Base-by-base conservation (phyloP, 1,140 invertebrate species). In the Drosophila elegans region DNA sequence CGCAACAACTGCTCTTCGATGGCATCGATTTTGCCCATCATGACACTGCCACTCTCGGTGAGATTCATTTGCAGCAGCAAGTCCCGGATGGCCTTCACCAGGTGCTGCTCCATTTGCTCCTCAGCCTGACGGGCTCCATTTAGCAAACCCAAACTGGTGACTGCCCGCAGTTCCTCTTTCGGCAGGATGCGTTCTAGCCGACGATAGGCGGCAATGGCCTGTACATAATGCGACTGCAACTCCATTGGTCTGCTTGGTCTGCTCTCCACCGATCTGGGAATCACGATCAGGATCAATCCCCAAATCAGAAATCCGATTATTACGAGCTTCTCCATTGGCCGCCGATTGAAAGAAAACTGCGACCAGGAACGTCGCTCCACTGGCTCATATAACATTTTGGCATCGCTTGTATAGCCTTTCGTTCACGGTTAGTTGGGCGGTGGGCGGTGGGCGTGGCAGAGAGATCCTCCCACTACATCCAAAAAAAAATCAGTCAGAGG, bases 71-170 rank as follows among this genome's bases (percentile, higher is more conserved):
- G 59, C 1, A 25, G 27, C 0, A 92, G 45, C 2, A 92, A 41
- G 36, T 91, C 88, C 29, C 61, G 63, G 5, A 92, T 53, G 6
- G 60, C 60, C 2, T 41, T 56, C 44, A 85, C 80, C 48, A 92
- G 45, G 27, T 92, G 55, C 54, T 90, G 55, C 16, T 91, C 83
- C 86, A 92, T 91, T 9, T 73, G 66, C 42, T 86, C 48, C 61
- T 92, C 86, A 0, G 84, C 81, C 42, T 86, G 61, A 1, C 74
- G 71, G 0, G 86, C 90, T 0, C 91, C 91, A 27, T 92, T 91
- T 1, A 92, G 61, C 3, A 92, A 34, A 2, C 86, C 91, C 4
- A 92, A 72, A 0, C 73, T 79, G 2, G 79, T 90, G 12, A 92
- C 21, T 0, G 81, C 81, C 3, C 73, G 46, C 3, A 92, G 56